Conservation (phyloP, 1,140 invertebrate species). For the Aphelenchoides avenae region DNA sequence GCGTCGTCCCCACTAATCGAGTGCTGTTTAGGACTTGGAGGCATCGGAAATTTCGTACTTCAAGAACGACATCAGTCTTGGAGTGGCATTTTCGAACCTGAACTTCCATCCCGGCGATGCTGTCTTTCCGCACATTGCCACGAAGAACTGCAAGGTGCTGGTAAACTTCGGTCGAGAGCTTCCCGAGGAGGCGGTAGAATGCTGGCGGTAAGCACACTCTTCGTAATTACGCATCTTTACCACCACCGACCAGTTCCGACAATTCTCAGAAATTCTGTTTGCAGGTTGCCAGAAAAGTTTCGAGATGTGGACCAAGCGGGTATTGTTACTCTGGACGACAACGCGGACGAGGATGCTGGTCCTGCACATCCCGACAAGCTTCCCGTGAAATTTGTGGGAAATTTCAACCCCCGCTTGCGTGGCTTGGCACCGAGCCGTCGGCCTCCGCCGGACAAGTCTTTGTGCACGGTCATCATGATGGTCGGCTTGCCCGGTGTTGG, state of each 20-base stretch:
- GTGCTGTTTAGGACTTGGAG: constrained; percentile 41
- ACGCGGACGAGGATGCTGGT: too few species aligned
- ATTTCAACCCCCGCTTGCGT: too few species aligned
- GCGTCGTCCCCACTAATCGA: constrained; percentile 3
- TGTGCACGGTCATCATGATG: constrained; percentile 57
- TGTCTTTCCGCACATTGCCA: constrained; percentile 52
- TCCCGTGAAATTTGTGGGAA: too few species aligned
- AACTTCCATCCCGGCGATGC: constrained; percentile 34
- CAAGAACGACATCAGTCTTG: constrained; percentile 48
- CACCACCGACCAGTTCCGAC: too few species aligned
- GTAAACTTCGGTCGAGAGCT: constrained; percentile 54
- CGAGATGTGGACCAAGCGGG: too few species aligned
- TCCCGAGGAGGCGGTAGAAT: constrained; percentile 21
- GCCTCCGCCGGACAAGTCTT: constrained; percentile 28
- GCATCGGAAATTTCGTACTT: constrained; percentile 43
- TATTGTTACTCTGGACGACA: too few species aligned
- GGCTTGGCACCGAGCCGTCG: constrained; percentile 18
- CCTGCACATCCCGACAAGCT: too few species aligned
- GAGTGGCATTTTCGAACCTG: constrained; percentile 47
- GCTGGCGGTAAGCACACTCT: constrained; percentile 17
- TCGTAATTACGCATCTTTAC: too few species aligned
- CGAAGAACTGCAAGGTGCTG: constrained; percentile 52
- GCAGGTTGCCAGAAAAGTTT: too few species aligned
- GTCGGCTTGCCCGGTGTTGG: constrained; percentile 44
- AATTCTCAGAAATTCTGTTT: too few species aligned